Conservation (phyloP, 2,888 invertebrate genomes). For the Lithosia quadra region DNA sequence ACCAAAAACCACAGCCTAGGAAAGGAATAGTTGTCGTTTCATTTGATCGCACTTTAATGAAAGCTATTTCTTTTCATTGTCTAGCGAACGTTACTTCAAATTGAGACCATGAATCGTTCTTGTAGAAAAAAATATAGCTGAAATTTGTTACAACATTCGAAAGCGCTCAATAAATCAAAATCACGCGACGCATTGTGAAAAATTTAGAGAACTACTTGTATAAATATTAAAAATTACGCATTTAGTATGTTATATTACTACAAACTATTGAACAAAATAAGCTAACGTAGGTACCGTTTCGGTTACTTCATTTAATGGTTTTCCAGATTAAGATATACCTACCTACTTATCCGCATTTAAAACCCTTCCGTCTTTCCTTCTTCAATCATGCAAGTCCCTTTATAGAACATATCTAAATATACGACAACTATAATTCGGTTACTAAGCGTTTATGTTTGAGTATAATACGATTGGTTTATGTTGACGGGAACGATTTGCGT, state of each 20-base stretch:
- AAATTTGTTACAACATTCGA: conserved; percentile 10
- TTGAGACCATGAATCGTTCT: conserved; percentile 19
- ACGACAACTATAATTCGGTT: not conserved
- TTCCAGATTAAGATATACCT: not conserved
- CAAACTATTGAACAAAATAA: not conserved
- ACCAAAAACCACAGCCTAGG: conserved; percentile 6
- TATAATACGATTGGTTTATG: not conserved
- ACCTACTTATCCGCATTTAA: not conserved
- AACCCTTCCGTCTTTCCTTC: not conserved
- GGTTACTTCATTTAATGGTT: not conserved
- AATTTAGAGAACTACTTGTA: not conserved
- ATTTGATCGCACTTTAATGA: conserved; percentile 19
- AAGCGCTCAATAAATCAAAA: not conserved
- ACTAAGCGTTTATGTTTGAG: not conserved
- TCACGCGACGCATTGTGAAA: not conserved
- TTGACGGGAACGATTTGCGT: conserved; percentile 9
- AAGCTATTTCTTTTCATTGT: conserved; percentile 21
- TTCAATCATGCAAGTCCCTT: not conserved
- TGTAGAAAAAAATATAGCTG: conserved; percentile 11
- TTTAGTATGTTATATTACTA: too few relatives aligned
- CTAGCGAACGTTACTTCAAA: conserved; percentile 16
- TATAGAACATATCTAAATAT: not conserved
- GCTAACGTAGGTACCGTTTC: not conserved
- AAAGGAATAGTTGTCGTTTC: conserved; percentile 19
- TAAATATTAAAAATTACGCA: not conserved